Base-by-base conservation (phyloP, 2,113 vertebrate species). In the Myanophis thanlyinensis region DNA sequence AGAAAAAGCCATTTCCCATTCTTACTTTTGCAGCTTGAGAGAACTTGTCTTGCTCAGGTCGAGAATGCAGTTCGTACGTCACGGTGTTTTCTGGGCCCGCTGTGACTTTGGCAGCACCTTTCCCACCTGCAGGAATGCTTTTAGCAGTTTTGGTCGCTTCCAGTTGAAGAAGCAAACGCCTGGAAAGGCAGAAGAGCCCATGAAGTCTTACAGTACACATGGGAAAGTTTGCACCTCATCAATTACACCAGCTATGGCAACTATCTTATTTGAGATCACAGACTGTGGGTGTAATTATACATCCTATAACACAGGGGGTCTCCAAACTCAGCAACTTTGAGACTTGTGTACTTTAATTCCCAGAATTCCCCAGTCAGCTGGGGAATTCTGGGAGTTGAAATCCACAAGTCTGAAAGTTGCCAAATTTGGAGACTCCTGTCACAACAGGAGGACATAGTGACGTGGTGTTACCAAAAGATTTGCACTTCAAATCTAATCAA, bases 31-130 rank as follows among this genome's bases (percentile, higher is more conserved):
- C 98, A 20, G 98, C 97, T 92, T 99, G 98, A 3, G 98, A 98
- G 97, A 99, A 99, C 94, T 97, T 98, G 93, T 99, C 98, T 96
- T 99, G 98, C 96, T 99, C 98, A 0, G 98, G 99, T 87, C 98
- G 97, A 95, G 98, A 99, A 97, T 98, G 99, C 5, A 99, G 97
- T 96, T 99, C 99, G 0, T 99, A 99, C 7, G 99, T 98, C 49
- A 99, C 98, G 1, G 98, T 97, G 3, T 94, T 96, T 53, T 97
- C 97, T 1, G 98, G 97, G n/a, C 97, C 95, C 1, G 91, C 92
- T 0, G 97, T 95, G 13, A 95, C 96, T 9, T 95, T 95, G 2
- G 87, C n/a, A 0, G 94, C 85, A 49, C 92, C 93, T 95, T 98
- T 98, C 51, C 94, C 54, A 0, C 96, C 97, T 84, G 95, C 95